Percentiles rank a stretch among this genome's conserved stretches.
phyloP scores from a whole-genome alignment of 2,888 invertebrate genomes.

The Nysson spinosus region DNA sequence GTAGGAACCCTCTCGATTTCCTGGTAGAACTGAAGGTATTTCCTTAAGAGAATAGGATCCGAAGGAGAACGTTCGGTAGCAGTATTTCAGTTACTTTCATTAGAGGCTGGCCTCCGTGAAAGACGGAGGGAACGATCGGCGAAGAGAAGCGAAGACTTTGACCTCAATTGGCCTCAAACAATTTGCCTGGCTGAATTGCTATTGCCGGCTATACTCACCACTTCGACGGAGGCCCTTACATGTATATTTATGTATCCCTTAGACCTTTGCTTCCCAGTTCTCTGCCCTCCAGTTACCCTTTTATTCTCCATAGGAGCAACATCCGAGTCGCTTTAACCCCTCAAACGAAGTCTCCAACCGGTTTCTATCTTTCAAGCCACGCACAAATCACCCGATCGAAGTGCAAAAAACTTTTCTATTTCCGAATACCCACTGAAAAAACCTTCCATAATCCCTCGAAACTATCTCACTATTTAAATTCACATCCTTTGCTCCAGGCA shows the following conservation, averaged over 20 bases:
- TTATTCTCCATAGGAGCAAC: conserved; percentile 10
- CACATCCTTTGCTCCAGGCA: too few relatives aligned
- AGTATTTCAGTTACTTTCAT: conserved; percentile 61
- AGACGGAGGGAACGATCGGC: conserved; percentile 13
- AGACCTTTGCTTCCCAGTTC: not conserved
- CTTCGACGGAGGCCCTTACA: not conserved
- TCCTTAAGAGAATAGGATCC: conserved; percentile 53
- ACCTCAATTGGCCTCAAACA: conserved; percentile 52
- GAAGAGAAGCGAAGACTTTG: conserved; percentile 33
- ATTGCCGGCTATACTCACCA: conserved; percentile 11
- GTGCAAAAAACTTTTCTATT: too few relatives aligned
- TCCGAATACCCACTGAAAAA: too few relatives aligned
- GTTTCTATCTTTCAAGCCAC: too few relatives aligned
- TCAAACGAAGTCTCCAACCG: too few relatives aligned
- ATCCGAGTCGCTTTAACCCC: conserved; percentile 15
- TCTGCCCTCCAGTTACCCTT: too few relatives aligned
- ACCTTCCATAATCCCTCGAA: too few relatives aligned
- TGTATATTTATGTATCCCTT: conserved; percentile 17
- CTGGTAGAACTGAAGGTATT: conserved; percentile 35
- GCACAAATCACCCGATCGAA: too few relatives aligned
- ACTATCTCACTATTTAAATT: too few relatives aligned
- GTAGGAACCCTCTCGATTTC: conserved; percentile 48
- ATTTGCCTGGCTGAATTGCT: conserved; percentile 49
- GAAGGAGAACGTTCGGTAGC: conserved; percentile 47
- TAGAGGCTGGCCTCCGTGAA: conserved; percentile 40